Base-by-base conservation (phyloP, 2,113 vertebrate species). In the Meleagris gallopavo region DNA sequence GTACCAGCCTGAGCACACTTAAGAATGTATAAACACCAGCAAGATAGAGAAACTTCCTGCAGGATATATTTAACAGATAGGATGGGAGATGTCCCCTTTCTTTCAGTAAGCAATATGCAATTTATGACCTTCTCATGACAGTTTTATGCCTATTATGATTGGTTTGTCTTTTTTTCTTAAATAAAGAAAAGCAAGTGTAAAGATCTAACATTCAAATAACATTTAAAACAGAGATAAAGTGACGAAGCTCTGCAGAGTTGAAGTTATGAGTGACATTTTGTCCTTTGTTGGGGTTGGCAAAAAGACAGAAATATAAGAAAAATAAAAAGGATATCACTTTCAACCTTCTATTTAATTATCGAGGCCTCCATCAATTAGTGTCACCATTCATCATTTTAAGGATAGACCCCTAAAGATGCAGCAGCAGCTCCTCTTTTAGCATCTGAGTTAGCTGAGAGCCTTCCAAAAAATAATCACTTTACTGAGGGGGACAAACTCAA, bases 161-260 rank as follows among this genome's bases (percentile, higher is more conserved):
- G 1, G 54, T 55, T 84, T 83, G 29, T 41, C 58, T 83, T 84
- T 79, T 83, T 83, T 81, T 84, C 66, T 82, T 82, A 81, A 93
- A 73, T 60, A 78, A 66, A 89, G 71, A 41, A 93, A 72, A 92
- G 58, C 22, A 73, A 86, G 79, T 43, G 43, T 61, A 82, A 93
- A 82, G 46, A 86, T 20, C 58, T 93, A 95, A 87, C 79, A 86
- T 94, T 96, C 95, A 93, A 82, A 78, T 94, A 96, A 70, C 76
- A 90, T 94, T 96, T 96, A 88, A 84, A 95, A 82, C 3, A 0
- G 43, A 90, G 93, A 92, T 93, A 82, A 95, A 84, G 62, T 84
- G 91, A 89, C 88, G 89, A 75, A 95, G 76, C 46, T 89, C n/a
- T 71, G 40, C 73, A 57, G 69, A 80, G 66, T 30, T 2, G 17